phyloP scores from a whole-genome alignment of 2,797 vertebrate genomes.

The Chlorospingus flavigularis region DNA sequence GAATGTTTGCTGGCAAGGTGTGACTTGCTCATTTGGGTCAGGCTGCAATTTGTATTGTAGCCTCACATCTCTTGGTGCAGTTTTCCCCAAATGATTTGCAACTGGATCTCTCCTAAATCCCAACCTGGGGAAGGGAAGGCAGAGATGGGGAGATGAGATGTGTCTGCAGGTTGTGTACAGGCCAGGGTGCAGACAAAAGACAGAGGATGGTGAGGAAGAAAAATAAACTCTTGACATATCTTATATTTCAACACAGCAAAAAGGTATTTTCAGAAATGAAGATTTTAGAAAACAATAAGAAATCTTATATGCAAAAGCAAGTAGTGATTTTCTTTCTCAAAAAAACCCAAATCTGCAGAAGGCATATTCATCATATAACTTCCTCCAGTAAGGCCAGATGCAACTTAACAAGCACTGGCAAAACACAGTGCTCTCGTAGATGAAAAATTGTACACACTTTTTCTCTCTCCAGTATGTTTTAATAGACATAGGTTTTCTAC shows the following conservation, averaged over 20 bases:
- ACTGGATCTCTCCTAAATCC: neutral
- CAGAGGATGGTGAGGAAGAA: neutral
- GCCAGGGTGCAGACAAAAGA: neutral
- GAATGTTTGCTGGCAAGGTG: neutral
- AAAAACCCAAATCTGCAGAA: neutral
- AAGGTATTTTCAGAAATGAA: neutral
- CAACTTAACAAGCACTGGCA: neutral
- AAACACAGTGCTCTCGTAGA: neutral
- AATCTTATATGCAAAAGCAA: neutral
- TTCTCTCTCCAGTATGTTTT: neutral
- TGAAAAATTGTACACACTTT: neutral
- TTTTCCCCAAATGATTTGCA: neutral
- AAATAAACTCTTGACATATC: neutral
- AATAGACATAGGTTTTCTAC: neutral
- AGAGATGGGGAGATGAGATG: neutral
- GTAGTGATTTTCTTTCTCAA: neutral
- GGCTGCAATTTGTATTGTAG: neutral
- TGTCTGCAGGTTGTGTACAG: neutral
- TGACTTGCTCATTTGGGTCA: neutral
- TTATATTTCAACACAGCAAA: neutral
- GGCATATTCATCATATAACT: neutral
- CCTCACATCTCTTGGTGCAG: neutral
- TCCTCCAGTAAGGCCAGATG: neutral
- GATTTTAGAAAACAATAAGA: neutral
- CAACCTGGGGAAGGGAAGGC: fast-evolving